These are phyloP conservation scores for Clarias magur DNA, from an alignment of 2,113 vertebrate genomes.

Conservation along the genomic window DNA sequence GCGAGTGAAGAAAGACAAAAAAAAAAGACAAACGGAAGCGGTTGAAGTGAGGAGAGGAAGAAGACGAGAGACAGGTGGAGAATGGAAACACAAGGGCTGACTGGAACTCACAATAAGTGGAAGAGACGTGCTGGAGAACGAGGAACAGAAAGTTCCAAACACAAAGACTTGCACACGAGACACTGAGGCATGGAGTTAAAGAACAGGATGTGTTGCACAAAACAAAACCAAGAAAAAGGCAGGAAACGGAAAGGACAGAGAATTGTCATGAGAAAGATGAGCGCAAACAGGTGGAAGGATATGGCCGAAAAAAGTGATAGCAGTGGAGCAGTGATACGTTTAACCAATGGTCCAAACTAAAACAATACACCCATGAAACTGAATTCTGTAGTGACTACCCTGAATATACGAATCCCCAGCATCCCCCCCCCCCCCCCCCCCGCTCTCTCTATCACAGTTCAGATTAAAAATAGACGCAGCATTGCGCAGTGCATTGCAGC, in stretches of 20 bases:
- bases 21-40: constrained; percentile 50
- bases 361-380: neutral
- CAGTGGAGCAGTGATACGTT: neutral
- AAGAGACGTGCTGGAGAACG: constrained; percentile 31
- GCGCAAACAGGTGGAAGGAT: neutral
- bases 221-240: neutral
- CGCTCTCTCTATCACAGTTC: neutral
- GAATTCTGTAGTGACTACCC: neutral
- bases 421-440: too few species aligned
- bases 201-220: constrained; percentile 18
- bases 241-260: neutral
- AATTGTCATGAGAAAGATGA: neutral
- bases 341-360: neutral
- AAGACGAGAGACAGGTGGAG: neutral
- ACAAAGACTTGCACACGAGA: neutral
- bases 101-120: constrained; percentile 42
- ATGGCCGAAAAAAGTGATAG: neutral
- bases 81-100: constrained; percentile 57
- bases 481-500: neutral
- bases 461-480: neutral
- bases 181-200: neutral
- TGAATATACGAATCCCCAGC: too few species aligned
- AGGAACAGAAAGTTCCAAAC: constrained; percentile 58
- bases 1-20: constrained; percentile 35
- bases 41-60: constrained; percentile 37